A percentile compares a stretch with the other conserved stretches of the same genome.
Conservation (phyloP, 1,140 invertebrate genomes). For the Latrodectus geometricus region DNA sequence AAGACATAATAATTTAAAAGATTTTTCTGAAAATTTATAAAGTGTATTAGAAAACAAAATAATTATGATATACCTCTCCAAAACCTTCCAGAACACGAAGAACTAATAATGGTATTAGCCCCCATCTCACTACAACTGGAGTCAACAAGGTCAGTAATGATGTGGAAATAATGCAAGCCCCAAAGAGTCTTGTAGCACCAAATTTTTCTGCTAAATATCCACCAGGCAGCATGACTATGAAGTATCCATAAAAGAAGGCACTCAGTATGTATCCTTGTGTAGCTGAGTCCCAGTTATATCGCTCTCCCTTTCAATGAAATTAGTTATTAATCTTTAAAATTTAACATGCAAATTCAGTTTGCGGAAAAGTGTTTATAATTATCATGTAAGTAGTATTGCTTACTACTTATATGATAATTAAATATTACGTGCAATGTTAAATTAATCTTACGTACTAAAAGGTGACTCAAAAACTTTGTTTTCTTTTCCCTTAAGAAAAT, state of each 20-base stretch:
- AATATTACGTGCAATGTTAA: too few relatives aligned
- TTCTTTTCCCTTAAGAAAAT: too few relatives aligned
- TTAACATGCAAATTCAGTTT: too few relatives aligned
- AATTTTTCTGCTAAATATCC: constrained; percentile 81
- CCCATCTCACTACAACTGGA: constrained; percentile 60
- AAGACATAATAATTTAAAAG: too few relatives aligned
- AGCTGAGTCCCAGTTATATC: constrained; percentile 62
- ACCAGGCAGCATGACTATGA: constrained; percentile 84
- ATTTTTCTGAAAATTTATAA: too few relatives aligned
- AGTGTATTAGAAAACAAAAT: too few relatives aligned
- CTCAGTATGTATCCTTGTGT: constrained; percentile 76
- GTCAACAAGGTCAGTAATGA: constrained; percentile 34
- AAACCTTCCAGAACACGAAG: not conserved
- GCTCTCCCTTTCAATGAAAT: constrained; percentile 14
- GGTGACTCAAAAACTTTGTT: too few relatives aligned
- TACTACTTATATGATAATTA: too few relatives aligned
- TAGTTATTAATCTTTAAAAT: too few relatives aligned
- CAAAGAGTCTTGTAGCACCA: constrained; percentile 87
- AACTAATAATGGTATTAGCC: constrained; percentile 1
- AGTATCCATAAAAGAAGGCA: constrained; percentile 88
- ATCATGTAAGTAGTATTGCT: too few relatives aligned
- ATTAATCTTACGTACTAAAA: too few relatives aligned
- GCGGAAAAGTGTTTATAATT: too few relatives aligned
- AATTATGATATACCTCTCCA: not conserved
- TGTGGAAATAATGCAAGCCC: constrained; percentile 68